Conservation (phyloP, 1,140 invertebrate genomes). For the Homalodisca vitripennis region DNA sequence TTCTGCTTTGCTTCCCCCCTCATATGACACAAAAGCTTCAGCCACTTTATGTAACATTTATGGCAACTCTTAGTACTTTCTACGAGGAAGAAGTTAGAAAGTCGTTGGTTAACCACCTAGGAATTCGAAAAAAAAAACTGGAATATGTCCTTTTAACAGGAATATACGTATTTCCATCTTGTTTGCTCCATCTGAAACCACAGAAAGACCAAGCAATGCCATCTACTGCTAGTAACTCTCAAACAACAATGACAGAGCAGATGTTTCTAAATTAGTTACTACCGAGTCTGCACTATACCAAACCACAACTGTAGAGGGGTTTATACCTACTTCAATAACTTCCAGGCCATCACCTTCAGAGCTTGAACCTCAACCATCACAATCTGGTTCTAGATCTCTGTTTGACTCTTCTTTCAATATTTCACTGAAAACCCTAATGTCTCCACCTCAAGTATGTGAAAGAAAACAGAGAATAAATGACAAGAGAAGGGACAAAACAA, state of each 20-base stretch:
- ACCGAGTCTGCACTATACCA: background rate
- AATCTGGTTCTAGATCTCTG: background rate
- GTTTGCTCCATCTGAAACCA: slow-evolving; percentile 11
- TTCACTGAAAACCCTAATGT: background rate
- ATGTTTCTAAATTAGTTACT: background rate
- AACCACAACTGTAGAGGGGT: background rate
- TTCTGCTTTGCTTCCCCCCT: slow-evolving; percentile 43
- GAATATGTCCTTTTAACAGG: slow-evolving; percentile 42
- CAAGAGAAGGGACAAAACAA: background rate
- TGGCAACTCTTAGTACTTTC: slow-evolving; percentile 37
- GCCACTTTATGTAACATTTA: slow-evolving; percentile 44
- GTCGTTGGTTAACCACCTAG: slow-evolving; percentile 46
- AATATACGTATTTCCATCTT: slow-evolving; percentile 39
- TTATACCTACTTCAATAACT: background rate
- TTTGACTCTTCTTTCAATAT: background rate
- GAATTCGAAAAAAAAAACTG: slow-evolving; percentile 41
- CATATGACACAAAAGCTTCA: slow-evolving; percentile 42
- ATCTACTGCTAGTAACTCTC: background rate
- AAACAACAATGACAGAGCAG: background rate
- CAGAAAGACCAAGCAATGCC: background rate
- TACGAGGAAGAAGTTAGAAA: slow-evolving; percentile 43
- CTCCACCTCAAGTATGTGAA: background rate
- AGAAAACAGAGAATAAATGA: background rate
- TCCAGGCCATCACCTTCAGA: background rate
- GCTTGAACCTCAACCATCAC: background rate